Percentiles rank a stretch among this genome's conserved stretches.
Evolutionary conservation across 1,140 invertebrate species (phyloP).

Genomic region (Caenorhabditis tropicalis): DNA sequence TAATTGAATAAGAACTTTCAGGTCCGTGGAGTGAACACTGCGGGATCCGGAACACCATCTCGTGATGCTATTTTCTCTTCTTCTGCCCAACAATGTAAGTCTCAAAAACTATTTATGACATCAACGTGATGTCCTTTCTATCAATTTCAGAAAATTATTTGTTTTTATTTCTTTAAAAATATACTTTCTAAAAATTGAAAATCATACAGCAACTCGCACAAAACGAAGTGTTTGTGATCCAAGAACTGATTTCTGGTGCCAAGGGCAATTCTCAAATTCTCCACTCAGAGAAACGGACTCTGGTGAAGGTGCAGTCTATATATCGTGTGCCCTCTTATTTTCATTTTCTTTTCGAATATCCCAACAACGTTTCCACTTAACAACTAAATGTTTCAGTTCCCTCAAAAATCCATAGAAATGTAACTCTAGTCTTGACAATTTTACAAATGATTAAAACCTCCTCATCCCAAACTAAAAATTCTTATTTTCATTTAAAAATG

Average conservation of each 20-base stretch:
- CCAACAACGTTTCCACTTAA: background rate
- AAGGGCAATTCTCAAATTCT: slow-evolving; percentile 52
- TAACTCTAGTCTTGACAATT: background rate
- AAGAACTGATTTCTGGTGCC: slow-evolving; percentile 71
- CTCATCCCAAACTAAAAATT: background rate
- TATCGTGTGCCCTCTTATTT: slow-evolving; percentile 47
- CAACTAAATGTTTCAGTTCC: background rate
- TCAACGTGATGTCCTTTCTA: too few relatives aligned
- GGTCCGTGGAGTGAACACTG: slow-evolving; percentile 51
- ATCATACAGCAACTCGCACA: slow-evolving; percentile 34
- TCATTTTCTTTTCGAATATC: slow-evolving; percentile 23
- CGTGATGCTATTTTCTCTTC: slow-evolving; percentile 36
- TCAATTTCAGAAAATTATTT: background rate
- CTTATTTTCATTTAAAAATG: background rate
- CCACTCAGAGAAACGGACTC: slow-evolving; percentile 62
- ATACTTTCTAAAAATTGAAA: too few relatives aligned
- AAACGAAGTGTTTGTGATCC: slow-evolving; percentile 68
- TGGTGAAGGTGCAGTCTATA: slow-evolving; percentile 50
- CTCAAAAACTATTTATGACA: too few relatives aligned
- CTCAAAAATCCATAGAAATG: background rate
- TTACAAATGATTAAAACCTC: too few relatives aligned
- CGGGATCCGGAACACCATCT: slow-evolving; percentile 50
- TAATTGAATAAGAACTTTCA: background rate
- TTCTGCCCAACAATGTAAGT: slow-evolving; percentile 52
- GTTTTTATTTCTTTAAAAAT: background rate